Base-by-base conservation (phyloP, 2,113 vertebrate species). In the Pituophis catenifer region DNA sequence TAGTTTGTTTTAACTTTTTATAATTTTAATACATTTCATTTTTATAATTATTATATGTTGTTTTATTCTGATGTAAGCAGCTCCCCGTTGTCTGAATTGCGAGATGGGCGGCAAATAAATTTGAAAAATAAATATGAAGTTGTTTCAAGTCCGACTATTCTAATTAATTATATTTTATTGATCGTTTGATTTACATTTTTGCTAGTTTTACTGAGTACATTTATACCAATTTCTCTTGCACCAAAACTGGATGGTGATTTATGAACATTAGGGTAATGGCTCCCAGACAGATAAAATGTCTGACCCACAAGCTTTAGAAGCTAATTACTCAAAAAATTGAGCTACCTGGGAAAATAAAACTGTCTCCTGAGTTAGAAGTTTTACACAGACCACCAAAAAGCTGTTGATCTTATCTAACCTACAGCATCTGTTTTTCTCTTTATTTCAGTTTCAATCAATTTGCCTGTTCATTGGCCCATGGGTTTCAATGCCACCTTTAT, bases 401-500 rank as follows among this genome's bases (percentile, higher is more conserved):
- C 44, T 85, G 65, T 21, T 86, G 89, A 58, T 81, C 92, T 90
- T 90, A n/a, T 23, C 55, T 93, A 90, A 86, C 29, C 13, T 26
- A 58, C 10, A 89, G 62, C 87, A 81, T 89, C 92, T 53, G 59
- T 86, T 90, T 48, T 86, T 29, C 88, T 59, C 44, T 90, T 59
- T 86, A 93, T 55, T 62, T 13, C 44, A 90, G 70, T 86, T 93
- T 48, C 55, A 90, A 81, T 93, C 88, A 90, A 93, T 86, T 86
- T 90, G 44, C 70, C 70, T 90, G 44, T 62, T 93, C 89, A 59
- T 21, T 86, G 75, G 54, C 48, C 88, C 21, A 59, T 52, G 52
- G 21, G 86, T 59, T 90, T 89, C 70, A 90, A 12, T 52, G 70
- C 75, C 29, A 86, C 53, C 33, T 92, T 85, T 62, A 86, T 59